These are phyloP conservation scores for Epinephelus awoara DNA, from an alignment of 2,797 vertebrate genomes.

Conservation along the genomic window DNA sequence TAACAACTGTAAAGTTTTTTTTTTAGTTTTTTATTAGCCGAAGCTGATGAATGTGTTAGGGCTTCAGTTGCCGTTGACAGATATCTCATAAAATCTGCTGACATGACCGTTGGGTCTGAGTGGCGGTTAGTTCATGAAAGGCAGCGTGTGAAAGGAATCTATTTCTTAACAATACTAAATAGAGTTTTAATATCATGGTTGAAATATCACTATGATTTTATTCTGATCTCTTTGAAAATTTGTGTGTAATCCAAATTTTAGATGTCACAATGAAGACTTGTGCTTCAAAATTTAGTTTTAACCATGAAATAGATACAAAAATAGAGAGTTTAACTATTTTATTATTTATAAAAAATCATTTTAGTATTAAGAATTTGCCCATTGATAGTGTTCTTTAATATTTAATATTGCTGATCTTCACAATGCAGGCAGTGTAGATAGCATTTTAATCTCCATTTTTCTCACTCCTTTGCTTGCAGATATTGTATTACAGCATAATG, in stretches of 20 bases:
- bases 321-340: background rate
- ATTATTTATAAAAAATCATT: background rate
- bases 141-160: background rate
- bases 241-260: background rate
- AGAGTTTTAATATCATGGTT: background rate
- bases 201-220: background rate
- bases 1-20: conserved; percentile 18
- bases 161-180: background rate
- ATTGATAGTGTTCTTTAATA: background rate
- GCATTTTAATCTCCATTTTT: conserved; percentile 22
- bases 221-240: background rate
- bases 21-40: conserved; percentile 1
- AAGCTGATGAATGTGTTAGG: conserved; percentile 29
- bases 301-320: background rate
- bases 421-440: background rate
- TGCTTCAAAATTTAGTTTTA: background rate
- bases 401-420: conserved; percentile 5
- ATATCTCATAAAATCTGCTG: conserved; percentile 1
- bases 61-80: conserved; percentile 18
- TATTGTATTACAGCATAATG: conserved; percentile 17
- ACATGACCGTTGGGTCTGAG: background rate
- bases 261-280: background rate
- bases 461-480: background rate
- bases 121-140: conserved; percentile 3
- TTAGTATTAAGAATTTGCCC: background rate